A percentile compares a stretch with the other conserved stretches of the same genome.
phyloP scores from a whole-genome alignment of 2,888 invertebrate species.

The Drosophila dives region DNA sequence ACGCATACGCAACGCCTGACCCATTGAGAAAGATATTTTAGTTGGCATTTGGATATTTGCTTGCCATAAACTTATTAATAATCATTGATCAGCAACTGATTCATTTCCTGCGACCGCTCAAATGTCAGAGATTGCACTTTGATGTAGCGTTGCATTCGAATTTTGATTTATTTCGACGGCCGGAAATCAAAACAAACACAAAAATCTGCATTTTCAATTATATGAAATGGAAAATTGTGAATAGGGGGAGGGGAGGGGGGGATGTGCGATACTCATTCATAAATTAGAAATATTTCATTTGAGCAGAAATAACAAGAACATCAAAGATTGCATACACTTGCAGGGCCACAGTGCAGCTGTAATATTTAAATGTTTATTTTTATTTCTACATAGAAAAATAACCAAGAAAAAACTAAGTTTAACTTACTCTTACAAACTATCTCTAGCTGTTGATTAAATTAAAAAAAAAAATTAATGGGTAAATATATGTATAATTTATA shows the following conservation, averaged over 20 bases:
- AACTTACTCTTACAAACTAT: background rate
- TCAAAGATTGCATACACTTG: background rate
- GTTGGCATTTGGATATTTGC: background rate
- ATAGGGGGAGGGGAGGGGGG: background rate
- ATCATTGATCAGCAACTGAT: slow-evolving; percentile 35
- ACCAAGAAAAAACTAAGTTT: background rate
- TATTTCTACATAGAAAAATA: background rate
- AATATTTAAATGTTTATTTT: background rate
- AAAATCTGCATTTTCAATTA: slow-evolving; percentile 27
- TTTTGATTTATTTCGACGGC: slow-evolving; percentile 54
- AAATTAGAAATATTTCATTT: slow-evolving; percentile 33
- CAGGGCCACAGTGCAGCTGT: background rate
- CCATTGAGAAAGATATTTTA: slow-evolving; percentile 10
- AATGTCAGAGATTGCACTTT: slow-evolving; percentile 64
- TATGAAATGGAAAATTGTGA: background rate
- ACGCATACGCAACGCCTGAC: slow-evolving; percentile 55
- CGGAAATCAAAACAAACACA: slow-evolving; percentile 59
- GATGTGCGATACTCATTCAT: slow-evolving; percentile 47
- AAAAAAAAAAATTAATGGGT: background rate
- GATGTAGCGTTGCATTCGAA: slow-evolving; percentile 43
- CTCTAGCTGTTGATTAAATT: background rate
- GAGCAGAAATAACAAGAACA: background rate
- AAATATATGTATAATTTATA: background rate
- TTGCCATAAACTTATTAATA: slow-evolving; percentile 33
- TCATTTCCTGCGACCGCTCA: slow-evolving; percentile 66